These are phyloP conservation scores for Drosophila pachea DNA, from an alignment of 1,140 invertebrate species.

Conservation along the genomic window DNA sequence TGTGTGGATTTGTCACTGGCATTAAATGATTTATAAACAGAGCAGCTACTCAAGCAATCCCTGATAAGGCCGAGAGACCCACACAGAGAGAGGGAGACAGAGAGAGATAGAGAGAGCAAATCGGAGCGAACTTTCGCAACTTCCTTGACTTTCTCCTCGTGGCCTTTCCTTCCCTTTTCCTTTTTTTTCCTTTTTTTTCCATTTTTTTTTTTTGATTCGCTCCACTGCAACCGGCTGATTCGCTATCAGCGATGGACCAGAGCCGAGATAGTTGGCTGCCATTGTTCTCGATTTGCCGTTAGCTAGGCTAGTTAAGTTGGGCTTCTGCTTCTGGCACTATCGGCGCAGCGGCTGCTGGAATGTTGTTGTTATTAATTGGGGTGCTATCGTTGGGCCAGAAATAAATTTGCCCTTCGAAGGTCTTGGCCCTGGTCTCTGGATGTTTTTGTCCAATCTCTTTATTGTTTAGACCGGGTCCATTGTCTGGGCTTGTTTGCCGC, in stretches of 20 bases:
- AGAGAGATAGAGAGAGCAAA: too few species aligned
- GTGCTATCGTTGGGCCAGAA: conserved; percentile 43
- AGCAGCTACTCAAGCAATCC: not conserved
- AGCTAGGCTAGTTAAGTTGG: conserved; percentile 28
- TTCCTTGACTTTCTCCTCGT: conserved; percentile 58
- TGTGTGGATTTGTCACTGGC: not conserved
- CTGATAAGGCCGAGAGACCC: too few species aligned
- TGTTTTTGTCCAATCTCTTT: conserved; percentile 10
- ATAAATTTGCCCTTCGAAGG: conserved; percentile 37
- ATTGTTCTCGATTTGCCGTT: conserved; percentile 24
- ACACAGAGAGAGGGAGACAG: too few species aligned
- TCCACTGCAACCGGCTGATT: conserved; percentile 41
- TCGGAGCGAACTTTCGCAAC: too few species aligned
- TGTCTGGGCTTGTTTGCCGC: conserved; percentile 43
- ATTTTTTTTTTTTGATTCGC: too few species aligned
- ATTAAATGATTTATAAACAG: not conserved
- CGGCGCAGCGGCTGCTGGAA: conserved; percentile 63
- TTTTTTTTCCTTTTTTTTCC: conserved; percentile 32
- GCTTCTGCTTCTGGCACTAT: conserved; percentile 34
- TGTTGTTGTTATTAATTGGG: conserved; percentile 62
- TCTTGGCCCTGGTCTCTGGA: conserved; percentile 16
- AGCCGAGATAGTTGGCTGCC: conserved; percentile 13
- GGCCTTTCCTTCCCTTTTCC: conserved; percentile 23
- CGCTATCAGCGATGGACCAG: conserved; percentile 56
- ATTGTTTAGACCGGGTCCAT: conserved; percentile 35